Percentiles rank a stretch among this genome's conserved stretches.
These are phyloP conservation scores for Bombus sylvicola DNA, from an alignment of 1,140 invertebrate species.

Conservation along the genomic window DNA sequence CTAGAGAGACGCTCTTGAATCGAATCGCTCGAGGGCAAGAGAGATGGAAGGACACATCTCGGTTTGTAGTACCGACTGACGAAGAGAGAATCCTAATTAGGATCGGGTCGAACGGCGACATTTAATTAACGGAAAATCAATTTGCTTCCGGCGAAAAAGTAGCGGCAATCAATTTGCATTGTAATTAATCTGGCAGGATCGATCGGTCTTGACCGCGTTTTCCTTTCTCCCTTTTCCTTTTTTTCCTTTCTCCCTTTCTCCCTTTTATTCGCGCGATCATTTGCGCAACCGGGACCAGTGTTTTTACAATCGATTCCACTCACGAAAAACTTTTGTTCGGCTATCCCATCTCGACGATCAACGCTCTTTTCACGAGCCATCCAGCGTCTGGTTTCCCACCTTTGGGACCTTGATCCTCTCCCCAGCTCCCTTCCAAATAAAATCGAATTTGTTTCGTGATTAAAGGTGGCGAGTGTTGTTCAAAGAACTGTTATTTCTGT, in stretches of 20 bases:
- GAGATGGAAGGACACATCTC: neutral
- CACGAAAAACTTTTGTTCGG: neutral
- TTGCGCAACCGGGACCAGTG: neutral
- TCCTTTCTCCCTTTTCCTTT: neutral
- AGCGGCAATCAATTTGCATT: constrained; percentile 49
- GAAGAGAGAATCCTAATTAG: constrained; percentile 54
- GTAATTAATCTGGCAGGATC: constrained; percentile 35
- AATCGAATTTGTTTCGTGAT: neutral
- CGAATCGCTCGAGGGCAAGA: neutral
- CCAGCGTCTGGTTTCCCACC: neutral
- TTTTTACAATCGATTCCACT: neutral
- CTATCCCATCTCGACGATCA: neutral
- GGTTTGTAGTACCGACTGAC: constrained; percentile 9
- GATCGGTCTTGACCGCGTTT: constrained; percentile 24
- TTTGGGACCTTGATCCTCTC: neutral
- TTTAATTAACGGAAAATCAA: constrained; percentile 57
- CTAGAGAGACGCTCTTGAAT: neutral
- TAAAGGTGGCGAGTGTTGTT: neutral
- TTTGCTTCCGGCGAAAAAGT: constrained; percentile 21
- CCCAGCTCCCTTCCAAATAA: neutral
- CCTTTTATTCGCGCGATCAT: neutral
- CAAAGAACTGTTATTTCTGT: neutral
- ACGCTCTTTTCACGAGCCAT: neutral
- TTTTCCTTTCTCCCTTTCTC: neutral
- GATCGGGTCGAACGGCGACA: constrained; percentile 45